phyloP scores from a whole-genome alignment of 1,140 invertebrate genomes.

The Brachionus manjavacas region DNA sequence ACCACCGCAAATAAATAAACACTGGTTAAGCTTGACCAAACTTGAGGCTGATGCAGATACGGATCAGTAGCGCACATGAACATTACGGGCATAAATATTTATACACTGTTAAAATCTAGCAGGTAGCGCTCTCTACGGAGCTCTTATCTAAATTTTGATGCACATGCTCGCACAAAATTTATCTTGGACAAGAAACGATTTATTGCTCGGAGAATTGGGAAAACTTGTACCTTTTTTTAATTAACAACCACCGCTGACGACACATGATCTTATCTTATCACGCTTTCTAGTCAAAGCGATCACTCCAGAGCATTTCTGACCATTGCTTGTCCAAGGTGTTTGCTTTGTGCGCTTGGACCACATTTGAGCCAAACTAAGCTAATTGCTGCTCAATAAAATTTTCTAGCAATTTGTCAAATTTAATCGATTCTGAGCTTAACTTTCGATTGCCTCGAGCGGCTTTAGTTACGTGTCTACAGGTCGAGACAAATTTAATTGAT shows the following conservation, averaged over 20 bases:
- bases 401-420: not conserved
- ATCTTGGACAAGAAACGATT: slow-evolving; percentile 16
- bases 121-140: not conserved
- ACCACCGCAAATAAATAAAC: slow-evolving; percentile 4
- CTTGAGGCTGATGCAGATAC: not conserved
- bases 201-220: not conserved
- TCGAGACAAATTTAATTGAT: slow-evolving; percentile 26
- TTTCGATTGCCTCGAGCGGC: not conserved
- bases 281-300: not conserved
- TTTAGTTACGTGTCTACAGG: slow-evolving; percentile 8
- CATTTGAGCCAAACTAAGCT: not conserved
- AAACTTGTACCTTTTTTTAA: slow-evolving; percentile 8
- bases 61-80: slow-evolving; percentile 12
- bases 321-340: not conserved
- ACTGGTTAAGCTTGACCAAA: not conserved
- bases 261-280: not conserved
- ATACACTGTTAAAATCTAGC: not conserved
- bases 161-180: not conserved
- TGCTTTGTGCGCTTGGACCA: not conserved
- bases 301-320: not conserved
- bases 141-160: not conserved
- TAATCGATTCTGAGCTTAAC: not conserved
- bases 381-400: not conserved
- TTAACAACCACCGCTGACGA: not conserved
- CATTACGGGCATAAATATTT: not conserved